Evolutionary conservation across 2,113 vertebrate species (phyloP), one percentile per base, ranked within the genome.

Genomic region (Tetrax tetrax): DNA sequence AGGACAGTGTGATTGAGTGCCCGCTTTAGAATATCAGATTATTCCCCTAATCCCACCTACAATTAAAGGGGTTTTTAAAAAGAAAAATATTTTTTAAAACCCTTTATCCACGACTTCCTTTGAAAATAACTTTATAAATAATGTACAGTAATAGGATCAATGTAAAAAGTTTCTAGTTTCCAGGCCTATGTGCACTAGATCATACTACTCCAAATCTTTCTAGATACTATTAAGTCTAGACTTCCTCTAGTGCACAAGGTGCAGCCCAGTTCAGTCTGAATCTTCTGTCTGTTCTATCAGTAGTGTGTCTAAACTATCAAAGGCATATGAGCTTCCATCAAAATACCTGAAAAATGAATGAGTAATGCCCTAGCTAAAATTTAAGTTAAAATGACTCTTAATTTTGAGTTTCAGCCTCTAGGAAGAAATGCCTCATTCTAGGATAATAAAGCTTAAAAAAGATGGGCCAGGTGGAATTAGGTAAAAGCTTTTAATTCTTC

Each of bases 201-300:
- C 4, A 22, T 17, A 25, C 15, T 65, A 29, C 16, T 53, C 3
- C 59, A 61, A 83, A 22, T 25, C 38, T 80, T 71, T 69, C 35
- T 27, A 38, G 28, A 16, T 35, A 50, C 38, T 56, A 35, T 35
- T 60, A 45, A 75, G 82, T 45, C 18, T 9, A 6, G 12, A 37
- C 16, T 79, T 92, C 15, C 16, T 66, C 27, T 51, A 66, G 15
- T 8, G 43, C 23, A 71, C 0, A 0, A n/a, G 20, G 9, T 41
- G 18, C 6, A 68, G 48, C 20, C 35, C 27, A 72, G 10, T 25
- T 72, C n/a, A 70, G 5, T 9, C 11, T 31, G 23, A 81, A 61
- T 5, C 19, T 75, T 74, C 43, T 56, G 16, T 4, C 47, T 66
- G 9, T 57, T 78, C 47, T 88, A 22, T 14, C n/a, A 63, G 6